Conservation (phyloP, 2,797 vertebrate genomes). For the Hippocampus kuda region DNA sequence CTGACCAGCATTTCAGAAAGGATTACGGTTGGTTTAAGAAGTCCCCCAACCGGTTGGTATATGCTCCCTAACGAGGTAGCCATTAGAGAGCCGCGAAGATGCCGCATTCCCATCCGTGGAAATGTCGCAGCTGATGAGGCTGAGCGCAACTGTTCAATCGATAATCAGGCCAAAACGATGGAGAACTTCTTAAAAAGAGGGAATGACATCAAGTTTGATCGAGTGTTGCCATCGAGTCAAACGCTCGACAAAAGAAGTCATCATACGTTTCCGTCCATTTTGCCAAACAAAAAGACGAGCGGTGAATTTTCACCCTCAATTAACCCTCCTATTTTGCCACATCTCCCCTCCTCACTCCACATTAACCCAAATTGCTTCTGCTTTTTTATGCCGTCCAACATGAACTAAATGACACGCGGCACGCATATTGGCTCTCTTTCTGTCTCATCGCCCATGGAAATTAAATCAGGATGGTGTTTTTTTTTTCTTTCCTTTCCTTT, state of each 20-base stretch:
- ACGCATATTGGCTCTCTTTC: conserved; percentile 47
- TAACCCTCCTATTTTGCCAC: conserved; percentile 27
- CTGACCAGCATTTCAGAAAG: neutral
- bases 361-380: conserved; percentile 54
- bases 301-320: conserved; percentile 56
- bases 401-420: conserved; percentile 48
- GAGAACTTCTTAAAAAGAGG: conserved; percentile 11
- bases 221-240: conserved; percentile 8
- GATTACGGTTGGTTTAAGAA: neutral
- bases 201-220: conserved; percentile 12
- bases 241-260: neutral
- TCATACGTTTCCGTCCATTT: neutral
- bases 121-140: conserved; percentile 45
- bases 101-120: conserved; percentile 34
- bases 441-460: conserved; percentile 55
- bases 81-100: conserved; percentile 19
- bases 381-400: conserved; percentile 44
- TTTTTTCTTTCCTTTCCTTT: conserved; percentile 14
- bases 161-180: conserved; percentile 42
- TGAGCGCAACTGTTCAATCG: conserved; percentile 20
- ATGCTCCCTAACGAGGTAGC: conserved; percentile 31
- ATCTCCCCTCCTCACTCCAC: conserved; percentile 36
- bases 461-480: conserved; percentile 50
- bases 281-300: conserved; percentile 48
- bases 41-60: neutral